Conservation (phyloP, 2,797 vertebrate species). For the Cetoscarus ocellatus region DNA sequence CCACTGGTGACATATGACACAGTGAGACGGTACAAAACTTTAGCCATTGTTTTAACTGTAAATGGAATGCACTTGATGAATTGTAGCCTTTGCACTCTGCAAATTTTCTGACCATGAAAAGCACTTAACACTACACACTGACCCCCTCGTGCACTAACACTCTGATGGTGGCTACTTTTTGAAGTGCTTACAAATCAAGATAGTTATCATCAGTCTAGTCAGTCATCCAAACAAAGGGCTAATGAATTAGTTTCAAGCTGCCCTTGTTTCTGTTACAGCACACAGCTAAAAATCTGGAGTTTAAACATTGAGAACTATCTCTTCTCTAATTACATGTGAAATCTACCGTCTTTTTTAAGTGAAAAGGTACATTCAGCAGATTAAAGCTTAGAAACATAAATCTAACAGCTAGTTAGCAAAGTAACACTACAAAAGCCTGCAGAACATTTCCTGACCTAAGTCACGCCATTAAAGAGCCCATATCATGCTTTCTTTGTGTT, state of each 20-base stretch:
- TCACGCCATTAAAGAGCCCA: too few relatives aligned
- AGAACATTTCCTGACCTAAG: too few relatives aligned
- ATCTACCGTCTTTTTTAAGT: neutral
- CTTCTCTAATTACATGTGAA: neutral
- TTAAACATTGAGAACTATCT: neutral
- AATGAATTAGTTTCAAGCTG: neutral
- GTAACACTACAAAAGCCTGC: neutral
- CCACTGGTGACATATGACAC: neutral
- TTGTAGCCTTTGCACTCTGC: too few relatives aligned
- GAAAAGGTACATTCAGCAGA: neutral
- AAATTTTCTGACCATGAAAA: too few relatives aligned
- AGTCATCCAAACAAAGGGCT: neutral
- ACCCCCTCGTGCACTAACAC: neutral
- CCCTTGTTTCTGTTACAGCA: neutral
- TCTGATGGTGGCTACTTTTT: neutral
- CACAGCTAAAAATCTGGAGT: neutral
- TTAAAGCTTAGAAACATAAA: neutral
- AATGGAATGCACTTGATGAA: neutral
- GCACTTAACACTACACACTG: neutral
- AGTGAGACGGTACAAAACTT: neutral
- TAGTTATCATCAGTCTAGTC: neutral
- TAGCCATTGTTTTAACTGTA: neutral
- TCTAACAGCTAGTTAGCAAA: too few relatives aligned
- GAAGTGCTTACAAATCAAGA: neutral
- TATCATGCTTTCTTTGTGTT: too few relatives aligned